phyloP scores from a whole-genome alignment of 2,888 invertebrate genomes.

The Dicycla oo region DNA sequence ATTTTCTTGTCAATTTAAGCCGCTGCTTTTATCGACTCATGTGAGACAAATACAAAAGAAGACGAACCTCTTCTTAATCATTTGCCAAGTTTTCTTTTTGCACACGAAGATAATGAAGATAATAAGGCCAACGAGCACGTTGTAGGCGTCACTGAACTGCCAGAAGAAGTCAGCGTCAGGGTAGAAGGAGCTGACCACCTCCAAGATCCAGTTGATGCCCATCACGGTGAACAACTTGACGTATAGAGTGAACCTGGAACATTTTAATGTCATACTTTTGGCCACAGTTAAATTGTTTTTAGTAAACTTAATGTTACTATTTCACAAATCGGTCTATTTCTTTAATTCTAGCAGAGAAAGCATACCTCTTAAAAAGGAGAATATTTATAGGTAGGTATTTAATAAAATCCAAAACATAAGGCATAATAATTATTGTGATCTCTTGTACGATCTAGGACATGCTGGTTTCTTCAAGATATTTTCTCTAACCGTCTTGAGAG shows the following conservation, averaged over 20 bases:
- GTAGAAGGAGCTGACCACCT: constrained; percentile 92
- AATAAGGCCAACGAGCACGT: constrained; percentile 92
- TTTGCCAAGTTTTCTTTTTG: constrained; percentile 92
- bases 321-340: neutral
- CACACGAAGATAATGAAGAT: constrained; percentile 94
- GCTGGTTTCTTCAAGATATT: neutral
- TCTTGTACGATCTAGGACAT: neutral
- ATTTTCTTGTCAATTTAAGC: constrained; percentile 7
- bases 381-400: too few relatives aligned
- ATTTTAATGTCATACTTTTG: constrained; percentile 52
- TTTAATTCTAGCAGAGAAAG: too few relatives aligned
- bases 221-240: constrained; percentile 93
- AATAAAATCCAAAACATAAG: neutral
- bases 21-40: neutral
- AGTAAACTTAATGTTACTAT: constrained; percentile 9
- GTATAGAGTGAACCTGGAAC: constrained; percentile 92
- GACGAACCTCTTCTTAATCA: constrained; percentile 91
- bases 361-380: neutral
- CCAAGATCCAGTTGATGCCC: constrained; percentile 94
- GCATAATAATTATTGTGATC: neutral
- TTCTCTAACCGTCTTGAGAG: neutral
- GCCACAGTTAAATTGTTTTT: constrained; percentile 49
- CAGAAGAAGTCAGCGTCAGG: constrained; percentile 87
- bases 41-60: constrained; percentile 34
- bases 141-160: constrained; percentile 92